phyloP scores from a whole-genome alignment of 2,113 vertebrate species.

The Halichoeres trimaculatus region DNA sequence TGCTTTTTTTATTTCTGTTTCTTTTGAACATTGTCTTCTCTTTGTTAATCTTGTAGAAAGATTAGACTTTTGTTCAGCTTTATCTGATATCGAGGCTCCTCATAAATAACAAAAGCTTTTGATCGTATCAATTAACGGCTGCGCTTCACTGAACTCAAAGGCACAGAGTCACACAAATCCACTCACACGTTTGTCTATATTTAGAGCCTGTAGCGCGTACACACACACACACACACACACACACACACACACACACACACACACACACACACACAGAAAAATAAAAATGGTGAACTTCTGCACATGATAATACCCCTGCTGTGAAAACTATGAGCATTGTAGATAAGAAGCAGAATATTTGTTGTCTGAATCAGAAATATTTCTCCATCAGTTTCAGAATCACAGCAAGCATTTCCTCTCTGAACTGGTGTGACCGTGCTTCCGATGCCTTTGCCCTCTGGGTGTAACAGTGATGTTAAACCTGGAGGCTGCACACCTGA shows the following conservation, averaged over 20 bases:
- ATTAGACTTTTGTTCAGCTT: conserved; percentile 75
- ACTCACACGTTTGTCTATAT: background rate
- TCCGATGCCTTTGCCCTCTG: conserved; percentile 31
- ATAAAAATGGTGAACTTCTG: conserved; percentile 3
- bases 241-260: background rate
- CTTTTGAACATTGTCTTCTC: conserved; percentile 53
- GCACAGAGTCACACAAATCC: conserved; percentile 30
- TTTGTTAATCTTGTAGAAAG: conserved; percentile 77
- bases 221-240: conserved; percentile 4
- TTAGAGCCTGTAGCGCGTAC: background rate
- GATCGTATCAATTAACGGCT: conserved; percentile 75
- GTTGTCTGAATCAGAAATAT: conserved; percentile 4
- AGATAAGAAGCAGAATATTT: conserved; percentile 12
- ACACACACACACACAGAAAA: too few species aligned
- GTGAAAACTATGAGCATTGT: conserved; percentile 16
- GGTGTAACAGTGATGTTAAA: conserved; percentile 25
- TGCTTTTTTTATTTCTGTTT: conserved; percentile 19
- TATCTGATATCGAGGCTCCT: conserved; percentile 77
- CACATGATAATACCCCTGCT: background rate
- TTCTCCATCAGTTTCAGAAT: conserved; percentile 22
- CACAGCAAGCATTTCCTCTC: background rate
- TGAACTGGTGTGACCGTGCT: background rate
- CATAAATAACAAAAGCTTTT: conserved; percentile 78
- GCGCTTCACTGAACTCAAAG: conserved; percentile 45
- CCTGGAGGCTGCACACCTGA: conserved; percentile 40